phyloP scores from a whole-genome alignment of 2,797 vertebrate species.

The Balearica regulorum region DNA sequence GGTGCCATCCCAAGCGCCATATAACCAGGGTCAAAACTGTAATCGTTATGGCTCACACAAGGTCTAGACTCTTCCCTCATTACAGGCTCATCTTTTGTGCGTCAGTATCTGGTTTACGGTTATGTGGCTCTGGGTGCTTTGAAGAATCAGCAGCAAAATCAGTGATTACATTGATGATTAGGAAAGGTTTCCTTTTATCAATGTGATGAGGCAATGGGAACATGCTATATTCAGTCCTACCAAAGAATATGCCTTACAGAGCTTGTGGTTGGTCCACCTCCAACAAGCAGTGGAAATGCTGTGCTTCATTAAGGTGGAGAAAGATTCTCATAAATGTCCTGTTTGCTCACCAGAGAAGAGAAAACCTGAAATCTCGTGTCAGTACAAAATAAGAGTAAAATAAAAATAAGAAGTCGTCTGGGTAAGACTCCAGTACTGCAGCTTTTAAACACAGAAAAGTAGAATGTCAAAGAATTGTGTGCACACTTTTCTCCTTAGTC shows the following conservation, averaged over 20 bases:
- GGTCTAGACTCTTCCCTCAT: background rate
- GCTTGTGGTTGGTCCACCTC: background rate
- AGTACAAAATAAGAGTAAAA: background rate
- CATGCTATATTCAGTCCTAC: background rate
- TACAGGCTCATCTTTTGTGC: background rate
- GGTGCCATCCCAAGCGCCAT: background rate
- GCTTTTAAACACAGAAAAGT: background rate
- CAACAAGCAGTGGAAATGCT: background rate
- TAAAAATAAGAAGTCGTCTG: background rate
- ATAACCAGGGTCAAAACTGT: background rate
- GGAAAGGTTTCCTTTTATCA: background rate
- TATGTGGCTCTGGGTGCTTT: background rate
- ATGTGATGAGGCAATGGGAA: background rate
- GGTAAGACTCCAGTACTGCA: background rate
- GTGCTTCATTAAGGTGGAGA: background rate
- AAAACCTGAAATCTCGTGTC: background rate
- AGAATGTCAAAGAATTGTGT: background rate
- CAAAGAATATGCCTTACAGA: background rate
- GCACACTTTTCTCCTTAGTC: background rate
- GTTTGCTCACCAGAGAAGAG: background rate
- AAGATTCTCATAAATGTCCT: background rate
- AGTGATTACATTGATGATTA: background rate
- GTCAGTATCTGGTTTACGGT: background rate
- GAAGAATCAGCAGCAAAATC: background rate
- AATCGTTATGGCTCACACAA: fast-evolving